Evolutionary conservation across 2,888 invertebrate species (phyloP), one percentile per base, ranked within the genome.

Genomic region (Glaucopsyche alexis): DNA sequence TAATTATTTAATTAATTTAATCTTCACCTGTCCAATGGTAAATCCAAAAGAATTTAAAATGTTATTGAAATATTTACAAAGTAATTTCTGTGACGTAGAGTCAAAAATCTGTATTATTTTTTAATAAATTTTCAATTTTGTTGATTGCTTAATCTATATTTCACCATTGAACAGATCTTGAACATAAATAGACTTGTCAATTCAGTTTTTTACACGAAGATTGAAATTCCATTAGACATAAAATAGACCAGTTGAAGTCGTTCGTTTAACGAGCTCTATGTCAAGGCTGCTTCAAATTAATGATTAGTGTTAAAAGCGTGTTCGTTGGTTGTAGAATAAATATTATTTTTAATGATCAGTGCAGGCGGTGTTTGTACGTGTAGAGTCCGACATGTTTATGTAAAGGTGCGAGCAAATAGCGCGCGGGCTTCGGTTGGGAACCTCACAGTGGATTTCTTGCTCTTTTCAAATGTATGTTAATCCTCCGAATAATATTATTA

Each of bases 301-400:
- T 76, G 74, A 76, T 75, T 77, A 76, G 69, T 74, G 75, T 76
- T 72, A 74, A 77, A 75, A 75, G 71, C 75, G 73, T 75, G 74
- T 74, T 76, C 73, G 74, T 72, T 81, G 81, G 86, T 85, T 84
- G 83, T 83, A 83, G 84, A 87, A 88, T 85, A 90, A 93, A 91
- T 91, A 93, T 93, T 92, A 87, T 92, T 89, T 88, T 86, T 87
- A 89, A 85, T 86, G 92, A 92, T 91, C 90, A 91, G 88, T 87
- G 87, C 85, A 83, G 86, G 82, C 83, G 81, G 81, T 89, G 88
- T 91, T 89, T 90, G 89, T 83, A 84, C 80, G 76, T 78, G 71
- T 71, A 40, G 71, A 29, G 81, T 81, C 77, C 78, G 78, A 81
- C 81, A 80, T 83, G 82, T 83, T 83, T 82, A 82, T 90, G 90